Base-by-base conservation (phyloP, 2,888 invertebrate genomes). In the Sympetrum striolatum region DNA sequence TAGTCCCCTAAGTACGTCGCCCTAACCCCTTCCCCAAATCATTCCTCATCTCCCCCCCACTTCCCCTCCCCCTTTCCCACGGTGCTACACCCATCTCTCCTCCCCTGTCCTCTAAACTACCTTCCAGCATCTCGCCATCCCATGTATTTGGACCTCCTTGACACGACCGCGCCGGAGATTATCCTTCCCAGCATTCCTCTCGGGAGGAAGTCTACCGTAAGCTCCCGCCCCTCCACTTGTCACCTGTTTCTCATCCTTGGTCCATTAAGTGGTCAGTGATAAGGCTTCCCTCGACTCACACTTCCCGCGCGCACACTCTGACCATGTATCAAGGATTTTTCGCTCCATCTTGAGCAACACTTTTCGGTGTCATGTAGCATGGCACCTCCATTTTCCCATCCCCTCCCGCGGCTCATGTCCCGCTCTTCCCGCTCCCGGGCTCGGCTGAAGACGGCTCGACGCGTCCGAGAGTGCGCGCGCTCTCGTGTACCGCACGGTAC, bases 221-320 rank as follows among this genome's bases (percentile, higher is more conserved):
- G 60, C 86, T 60, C 86, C 22, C 35, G 8, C 22, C 58, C 37
- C 53, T 22, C 25, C 44, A 48, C 44, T 64, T 64, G 86, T 86
- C 86, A 86, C 86, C 86, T 86, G 86, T 60, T 60, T 86, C 86
- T 86, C 86, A 86, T 86, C 37, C 60, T 12, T 60, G 86, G 86
- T 86, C 86, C 86, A 86, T 86, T 86, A 86, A 86, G 86, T 60
- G 86, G 86, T 86, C 86, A 86, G 86, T 86, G 86, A 86, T 86
- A 86, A 86, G 86, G 60, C 39, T 60, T 48, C 48, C 48, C 81
- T 48, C 48, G 37, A 39, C 64, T 60, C 60, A 86, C 58, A 25
- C 58, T 58, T 82, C 82, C 82, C 31, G 53, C 82, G 82, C 82
- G 82, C 82, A 82, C 82, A 82, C 82, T 82, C 82, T 82, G 35